phyloP scores from a whole-genome alignment of 1,140 invertebrate species.

The Homalodisca vitripennis region DNA sequence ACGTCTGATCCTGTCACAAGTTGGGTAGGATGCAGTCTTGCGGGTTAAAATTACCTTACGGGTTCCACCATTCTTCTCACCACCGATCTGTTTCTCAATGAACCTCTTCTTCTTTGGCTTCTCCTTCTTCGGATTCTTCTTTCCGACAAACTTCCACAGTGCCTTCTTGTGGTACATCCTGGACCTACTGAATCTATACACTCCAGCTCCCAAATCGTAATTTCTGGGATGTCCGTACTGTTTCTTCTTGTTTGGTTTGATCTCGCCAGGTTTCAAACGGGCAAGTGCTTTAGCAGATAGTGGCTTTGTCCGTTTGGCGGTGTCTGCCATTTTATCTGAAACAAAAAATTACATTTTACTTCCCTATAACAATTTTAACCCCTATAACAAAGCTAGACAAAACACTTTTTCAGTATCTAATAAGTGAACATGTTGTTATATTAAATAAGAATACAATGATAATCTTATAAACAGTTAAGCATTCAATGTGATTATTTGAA shows the following conservation, averaged over 20 bases:
- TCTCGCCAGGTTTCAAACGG: conserved; percentile 3
- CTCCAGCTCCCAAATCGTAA: conserved; percentile 71
- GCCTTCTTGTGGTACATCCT: conserved; percentile 77
- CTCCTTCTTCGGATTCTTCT: conserved; percentile 54
- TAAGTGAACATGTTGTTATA: too few species aligned
- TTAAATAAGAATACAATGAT: too few species aligned
- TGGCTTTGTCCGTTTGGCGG: too few species aligned
- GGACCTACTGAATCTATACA: conserved; percentile 69
- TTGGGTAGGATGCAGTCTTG: conserved; percentile 74
- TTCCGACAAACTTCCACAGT: conserved; percentile 59
- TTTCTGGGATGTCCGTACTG: conserved; percentile 55
- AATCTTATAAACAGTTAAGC: too few species aligned
- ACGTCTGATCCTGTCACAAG: conserved; percentile 61
- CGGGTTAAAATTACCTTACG: conserved; percentile 80
- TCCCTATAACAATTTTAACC: background rate
- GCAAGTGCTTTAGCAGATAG: too few species aligned
- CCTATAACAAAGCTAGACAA: too few species aligned
- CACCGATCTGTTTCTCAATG: conserved; percentile 85
- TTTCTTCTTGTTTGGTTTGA: conserved; percentile 34
- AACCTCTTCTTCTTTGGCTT: conserved; percentile 67
- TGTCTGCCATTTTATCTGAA: conserved; percentile 34
- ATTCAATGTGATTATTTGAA: too few species aligned
- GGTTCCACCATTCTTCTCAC: conserved; percentile 93
- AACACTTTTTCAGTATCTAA: too few species aligned
- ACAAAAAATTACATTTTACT: background rate